Base-by-base conservation (phyloP, 2,797 vertebrate genomes). In the Platalea minor region DNA sequence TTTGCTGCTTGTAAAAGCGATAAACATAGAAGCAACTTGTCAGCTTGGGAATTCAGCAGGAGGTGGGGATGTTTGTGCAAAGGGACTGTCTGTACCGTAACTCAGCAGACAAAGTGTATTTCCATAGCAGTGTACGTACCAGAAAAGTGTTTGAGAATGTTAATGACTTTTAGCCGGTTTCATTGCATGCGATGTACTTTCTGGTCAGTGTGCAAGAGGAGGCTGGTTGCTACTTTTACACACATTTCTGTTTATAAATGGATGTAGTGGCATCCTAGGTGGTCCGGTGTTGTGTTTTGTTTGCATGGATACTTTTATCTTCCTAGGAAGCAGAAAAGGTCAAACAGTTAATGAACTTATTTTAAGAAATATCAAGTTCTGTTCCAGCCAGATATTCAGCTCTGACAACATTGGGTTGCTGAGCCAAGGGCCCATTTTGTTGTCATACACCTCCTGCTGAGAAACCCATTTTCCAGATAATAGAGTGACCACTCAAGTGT, bases 291-390 rank as follows among this genome's bases (percentile, higher is more conserved):
- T 97, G 46, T 92, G 97, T 97, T 98, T 97, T 96, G 92, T 95
- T 97, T 95, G 97, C 97, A 85, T 85, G 65, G 89, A 64, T 98
- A 89, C 95, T 98, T 98, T 97, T 95, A 95, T 95, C 96, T 97
- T 91, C 81, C 81, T 59, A 74, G 95, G 84, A 95, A 97, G 93
- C 81, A 76, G 89, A 67, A 92, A 93, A 95, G 95, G 95, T 98
- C 97, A 98, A 98, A 98, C 98, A 98, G 98, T 97, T 96, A 98
- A 98, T 98, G 98, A 99, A 98, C 97, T 97, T 96, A 83, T 96
- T 97, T 96, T 98, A 97, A 98, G 98, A 97, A 97, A 95, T 98
- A 98, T 97, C 98, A 98, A 98, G 98, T 97, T 96, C 96, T 96
- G 79, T 96, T 96, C 85, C 88, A 96, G 89, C 48, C 89, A 85